Conservation (phyloP, 2,113 vertebrate genomes). For the Nerophis ophidion region DNA sequence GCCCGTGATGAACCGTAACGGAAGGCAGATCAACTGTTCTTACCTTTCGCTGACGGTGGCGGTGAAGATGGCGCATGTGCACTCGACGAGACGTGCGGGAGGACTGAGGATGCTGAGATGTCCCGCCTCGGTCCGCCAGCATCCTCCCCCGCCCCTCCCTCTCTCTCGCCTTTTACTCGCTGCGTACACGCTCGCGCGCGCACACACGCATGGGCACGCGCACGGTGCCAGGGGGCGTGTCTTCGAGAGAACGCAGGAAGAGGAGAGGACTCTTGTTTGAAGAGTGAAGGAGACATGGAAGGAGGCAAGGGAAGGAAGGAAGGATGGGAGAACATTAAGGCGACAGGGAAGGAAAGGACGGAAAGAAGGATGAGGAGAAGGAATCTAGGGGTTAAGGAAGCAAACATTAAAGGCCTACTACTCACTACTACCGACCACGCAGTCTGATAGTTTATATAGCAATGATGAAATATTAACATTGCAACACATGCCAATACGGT, state of each 20-base stretch:
- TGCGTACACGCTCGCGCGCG: too few relatives aligned
- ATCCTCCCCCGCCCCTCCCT: neutral
- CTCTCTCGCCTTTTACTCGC: neutral
- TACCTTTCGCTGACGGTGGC: neutral
- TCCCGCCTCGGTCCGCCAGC: neutral
- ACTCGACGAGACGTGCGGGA: slow-evolving; percentile 1
- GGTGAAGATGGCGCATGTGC: neutral
- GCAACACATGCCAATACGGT: too few relatives aligned
- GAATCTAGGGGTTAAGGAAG: neutral
- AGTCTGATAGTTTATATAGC: too few relatives aligned
- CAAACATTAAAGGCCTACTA: too few relatives aligned
- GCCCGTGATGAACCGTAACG: too few relatives aligned
- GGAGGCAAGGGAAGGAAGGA: neutral
- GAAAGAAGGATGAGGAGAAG: neutral
- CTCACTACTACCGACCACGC: too few relatives aligned
- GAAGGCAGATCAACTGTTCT: too few relatives aligned
- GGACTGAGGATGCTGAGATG: slow-evolving; percentile 3
- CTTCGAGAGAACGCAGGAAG: neutral
- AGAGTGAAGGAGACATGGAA: neutral
- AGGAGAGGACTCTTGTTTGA: neutral
- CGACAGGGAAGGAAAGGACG: neutral
- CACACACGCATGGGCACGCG: too few relatives aligned
- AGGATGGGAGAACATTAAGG: too few relatives aligned
- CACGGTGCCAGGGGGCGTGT: neutral
- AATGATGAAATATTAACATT: too few relatives aligned